Evolutionary conservation across 2,888 invertebrate species (phyloP), one percentile per base, ranked within the genome.

Genomic region (Ennomos erosarius): DNA sequence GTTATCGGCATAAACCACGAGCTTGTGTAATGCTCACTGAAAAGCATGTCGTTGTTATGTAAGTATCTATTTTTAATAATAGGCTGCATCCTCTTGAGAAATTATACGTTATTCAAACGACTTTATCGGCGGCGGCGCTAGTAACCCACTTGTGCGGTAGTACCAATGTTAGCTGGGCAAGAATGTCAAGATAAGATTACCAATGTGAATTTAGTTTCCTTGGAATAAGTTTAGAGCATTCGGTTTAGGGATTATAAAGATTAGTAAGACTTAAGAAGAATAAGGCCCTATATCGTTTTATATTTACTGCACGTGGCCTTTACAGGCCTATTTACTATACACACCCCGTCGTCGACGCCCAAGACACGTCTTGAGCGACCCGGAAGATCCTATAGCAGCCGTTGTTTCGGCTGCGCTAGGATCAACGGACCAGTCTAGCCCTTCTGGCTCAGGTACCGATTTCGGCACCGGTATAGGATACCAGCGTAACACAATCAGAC

Each of bases 101-200:
- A 33, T 52, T 26, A 38, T 59, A 62, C 26, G 64, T 68, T 70
- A 55, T 47, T 50, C 48, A 52, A 46, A 48, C 60, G 43, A 42
- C 49, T 40, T 68, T 67, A 68, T 64, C 68, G 43, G 16, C 16
- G 43, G 16, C 16, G 16, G 51, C 60, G 48, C 52, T 36, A 49
- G 64, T 62, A 63, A 62, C 61, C 66, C 57, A 65, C 55, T 65
- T 64, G 51, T 54, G 42, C n/a, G 33, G 11, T 42, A 50, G 55
- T 60, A 50, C 62, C 50, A 64, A 62, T 61, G 62, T 58, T 16
- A 52, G 58, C 57, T 55, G 51, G 50, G 53, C 58, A 59, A 54
- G 59, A 64, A 50, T 54, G 55, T 51, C 11, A 55, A 68, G 67
- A 67, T 67, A 64, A 69, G 63, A 67, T 68, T 65, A 61, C 56